Percentiles rank a stretch among this genome's conserved stretches.
Conservation (phyloP, 1,140 invertebrate species). For the Bathynomus jamesi region DNA sequence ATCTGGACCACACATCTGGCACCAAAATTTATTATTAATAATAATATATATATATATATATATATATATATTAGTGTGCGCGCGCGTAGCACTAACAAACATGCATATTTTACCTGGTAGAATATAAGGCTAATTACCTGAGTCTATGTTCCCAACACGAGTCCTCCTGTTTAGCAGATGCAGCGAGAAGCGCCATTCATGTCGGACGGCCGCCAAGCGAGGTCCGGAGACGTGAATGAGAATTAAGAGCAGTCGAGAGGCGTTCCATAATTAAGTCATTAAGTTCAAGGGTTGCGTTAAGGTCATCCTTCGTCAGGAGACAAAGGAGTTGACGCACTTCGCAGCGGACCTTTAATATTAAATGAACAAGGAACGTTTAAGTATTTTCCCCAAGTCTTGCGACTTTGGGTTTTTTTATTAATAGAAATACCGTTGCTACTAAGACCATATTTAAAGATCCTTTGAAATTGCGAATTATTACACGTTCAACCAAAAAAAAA, state of each 20-base stretch:
- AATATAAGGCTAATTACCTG: constrained; percentile 44
- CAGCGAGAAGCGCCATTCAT: constrained; percentile 83
- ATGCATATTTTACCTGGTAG: not conserved
- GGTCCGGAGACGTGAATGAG: constrained; percentile 52
- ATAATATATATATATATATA: too few relatives aligned
- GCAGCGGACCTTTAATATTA: constrained; percentile 59
- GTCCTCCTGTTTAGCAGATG: constrained; percentile 82
- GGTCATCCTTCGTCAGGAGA: constrained; percentile 80
- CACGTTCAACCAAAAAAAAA: too few relatives aligned
- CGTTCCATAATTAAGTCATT: constrained; percentile 72
- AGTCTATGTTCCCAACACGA: constrained; percentile 91
- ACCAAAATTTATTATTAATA: too few relatives aligned
- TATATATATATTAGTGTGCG: too few relatives aligned
- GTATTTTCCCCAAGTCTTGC: too few relatives aligned
- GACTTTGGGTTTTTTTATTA: too few relatives aligned
- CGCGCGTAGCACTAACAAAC: too few relatives aligned
- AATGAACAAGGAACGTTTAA: too few relatives aligned
- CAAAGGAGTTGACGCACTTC: constrained; percentile 81
- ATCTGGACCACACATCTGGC: constrained; percentile 71
- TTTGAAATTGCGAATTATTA: too few relatives aligned
- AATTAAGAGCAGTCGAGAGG: constrained; percentile 51
- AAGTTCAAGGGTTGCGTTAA: constrained; percentile 75
- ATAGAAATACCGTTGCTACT: too few relatives aligned
- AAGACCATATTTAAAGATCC: too few relatives aligned
- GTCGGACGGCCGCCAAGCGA: constrained; percentile 67